phyloP scores from a whole-genome alignment of 2,113 vertebrate genomes.

The Terrapene triunguis region DNA sequence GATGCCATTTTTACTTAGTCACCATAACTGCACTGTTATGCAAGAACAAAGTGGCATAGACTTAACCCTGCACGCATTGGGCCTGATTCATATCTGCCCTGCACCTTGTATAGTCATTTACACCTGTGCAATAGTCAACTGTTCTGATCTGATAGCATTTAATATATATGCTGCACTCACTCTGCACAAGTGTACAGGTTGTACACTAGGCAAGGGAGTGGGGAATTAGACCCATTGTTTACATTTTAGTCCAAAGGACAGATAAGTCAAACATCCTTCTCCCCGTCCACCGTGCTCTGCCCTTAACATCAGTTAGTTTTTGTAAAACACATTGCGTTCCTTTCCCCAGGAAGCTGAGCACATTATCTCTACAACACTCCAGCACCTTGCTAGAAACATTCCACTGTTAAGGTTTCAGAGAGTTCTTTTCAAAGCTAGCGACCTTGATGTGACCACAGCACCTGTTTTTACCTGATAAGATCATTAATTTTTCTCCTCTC shows the following conservation, averaged over 20 bases:
- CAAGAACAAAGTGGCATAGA: too few relatives aligned
- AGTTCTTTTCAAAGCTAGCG: constrained; percentile 46
- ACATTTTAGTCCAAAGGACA: constrained; percentile 29
- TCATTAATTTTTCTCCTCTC: constrained; percentile 63
- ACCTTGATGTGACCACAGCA: constrained; percentile 75
- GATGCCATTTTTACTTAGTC: neutral
- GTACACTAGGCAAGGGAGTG: neutral
- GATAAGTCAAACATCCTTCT: constrained; percentile 56
- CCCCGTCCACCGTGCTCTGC: neutral
- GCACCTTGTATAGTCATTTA: neutral
- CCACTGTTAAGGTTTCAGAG: constrained; percentile 34
- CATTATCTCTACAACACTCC: constrained; percentile 51
- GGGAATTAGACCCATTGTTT: constrained; percentile 59
- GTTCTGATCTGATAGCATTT: neutral
- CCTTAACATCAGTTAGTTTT: constrained; percentile 48
- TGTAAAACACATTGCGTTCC: constrained; percentile 42
- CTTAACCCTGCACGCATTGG: neutral
- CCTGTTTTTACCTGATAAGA: constrained; percentile 74
- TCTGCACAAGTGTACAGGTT: constrained; percentile 11
- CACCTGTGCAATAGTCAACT: neutral
- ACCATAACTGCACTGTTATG: neutral
- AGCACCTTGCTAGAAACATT: constrained; percentile 52
- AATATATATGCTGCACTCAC: neutral
- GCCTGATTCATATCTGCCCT: neutral
- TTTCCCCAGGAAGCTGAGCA: constrained; percentile 31